Base-by-base conservation (phyloP, 2,113 vertebrate genomes). In the Mormyrus iriodes region DNA sequence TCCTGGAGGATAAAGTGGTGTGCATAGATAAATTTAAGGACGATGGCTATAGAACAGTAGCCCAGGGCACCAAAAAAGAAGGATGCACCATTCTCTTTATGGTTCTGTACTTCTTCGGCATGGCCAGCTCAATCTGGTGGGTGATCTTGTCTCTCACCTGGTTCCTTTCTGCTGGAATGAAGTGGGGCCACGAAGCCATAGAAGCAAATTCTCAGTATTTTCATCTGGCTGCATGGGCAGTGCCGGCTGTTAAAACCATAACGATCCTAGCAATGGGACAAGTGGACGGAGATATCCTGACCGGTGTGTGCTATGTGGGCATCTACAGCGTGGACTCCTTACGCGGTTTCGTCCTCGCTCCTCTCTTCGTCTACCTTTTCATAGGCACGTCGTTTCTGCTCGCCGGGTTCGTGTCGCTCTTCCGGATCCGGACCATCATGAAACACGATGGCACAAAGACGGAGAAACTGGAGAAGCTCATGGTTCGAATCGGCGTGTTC, bases 91-190 rank as follows among this genome's bases (percentile, higher is more conserved):
- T 99, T 90, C 97, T 99, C 88, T 99, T 99, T 95, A 99, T 99
- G 98, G 97, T 99, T 61, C 95, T 99, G 51, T 99, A 99, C 94
- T 99, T 99, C 90, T 99, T 99, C 0, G 97, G 98, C 46, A 99
- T 99, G 98, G 98, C 98, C 94, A 99, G 98, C 94, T 99, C 98
- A 93, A 99, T 99, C 95, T 99, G 98, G 98, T 99, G 98, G 98
- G 98, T 99, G 91, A 97, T 99, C 88, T 91, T 99, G 84, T 98
- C 98, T 51, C 96, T 99, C 91, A 99, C 98, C 1, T 99, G 98
- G 98, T 99, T 99, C 94, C 97, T 99, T 89, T 97, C 98, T 0
- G 98, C 98, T 0, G 98, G 98, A 52, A 99, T 99, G 98, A 99
- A 99, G 92, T 99, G 98, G 98, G 98, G 98, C 85, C 98, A 99